Conservation (phyloP, 2,888 invertebrate species). For the Lutraria lutraria region DNA sequence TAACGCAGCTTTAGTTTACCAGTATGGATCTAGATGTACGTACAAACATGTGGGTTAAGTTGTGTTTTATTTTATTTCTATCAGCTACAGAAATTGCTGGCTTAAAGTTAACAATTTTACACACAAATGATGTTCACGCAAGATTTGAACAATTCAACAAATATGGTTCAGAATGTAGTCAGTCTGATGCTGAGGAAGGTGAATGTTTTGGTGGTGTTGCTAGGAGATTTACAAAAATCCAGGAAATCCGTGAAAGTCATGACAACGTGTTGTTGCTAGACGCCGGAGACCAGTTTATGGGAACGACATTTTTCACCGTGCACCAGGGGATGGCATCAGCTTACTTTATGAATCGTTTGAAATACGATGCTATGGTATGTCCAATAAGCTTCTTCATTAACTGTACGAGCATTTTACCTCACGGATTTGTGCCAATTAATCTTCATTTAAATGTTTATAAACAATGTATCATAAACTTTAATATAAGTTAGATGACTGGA, state of each 20-base stretch:
- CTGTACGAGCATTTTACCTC: too few relatives aligned
- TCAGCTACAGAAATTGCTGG: neutral
- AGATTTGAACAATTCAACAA: slow-evolving; percentile 93
- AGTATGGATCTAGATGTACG: neutral
- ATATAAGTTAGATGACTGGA: too few relatives aligned
- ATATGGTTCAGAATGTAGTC: slow-evolving; percentile 89
- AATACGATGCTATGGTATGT: slow-evolving; percentile 60
- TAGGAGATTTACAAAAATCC: slow-evolving; percentile 62
- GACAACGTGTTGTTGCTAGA: slow-evolving; percentile 92
- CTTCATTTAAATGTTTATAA: too few relatives aligned
- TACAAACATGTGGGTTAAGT: neutral
- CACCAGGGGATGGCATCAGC: slow-evolving; percentile 48
- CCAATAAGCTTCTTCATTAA: too few relatives aligned
- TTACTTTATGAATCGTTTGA: slow-evolving; percentile 50
- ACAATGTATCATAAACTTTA: too few relatives aligned
- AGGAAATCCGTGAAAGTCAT: slow-evolving; percentile 68
- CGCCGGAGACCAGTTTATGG: slow-evolving; percentile 96
- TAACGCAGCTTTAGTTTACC: neutral
- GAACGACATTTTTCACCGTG: slow-evolving; percentile 92
- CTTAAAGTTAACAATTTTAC: slow-evolving; percentile 92
- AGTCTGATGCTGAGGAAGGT: slow-evolving; percentile 83
- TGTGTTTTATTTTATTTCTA: neutral
- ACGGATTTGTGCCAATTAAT: too few relatives aligned
- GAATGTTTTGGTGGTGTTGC: slow-evolving; percentile 72
- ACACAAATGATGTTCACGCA: slow-evolving; percentile 97